Conservation (phyloP, 2,113 vertebrate genomes). For the Psilopogon haemacephalus region DNA sequence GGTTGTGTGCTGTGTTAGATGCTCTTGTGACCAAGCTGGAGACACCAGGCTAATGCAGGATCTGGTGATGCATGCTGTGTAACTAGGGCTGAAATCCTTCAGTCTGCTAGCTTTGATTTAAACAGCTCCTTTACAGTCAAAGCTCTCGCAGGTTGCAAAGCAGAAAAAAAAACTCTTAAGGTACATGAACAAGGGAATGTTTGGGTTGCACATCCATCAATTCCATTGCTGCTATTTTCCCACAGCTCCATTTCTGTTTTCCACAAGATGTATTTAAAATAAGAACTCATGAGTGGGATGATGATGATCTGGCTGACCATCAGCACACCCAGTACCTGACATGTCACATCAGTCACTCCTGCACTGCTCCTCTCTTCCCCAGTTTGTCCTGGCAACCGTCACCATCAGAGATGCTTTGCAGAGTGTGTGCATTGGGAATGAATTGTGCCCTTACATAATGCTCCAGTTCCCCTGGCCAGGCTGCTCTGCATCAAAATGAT, state of each 20-base stretch:
- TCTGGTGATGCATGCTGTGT: background rate
- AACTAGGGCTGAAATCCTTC: background rate
- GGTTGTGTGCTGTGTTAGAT: background rate
- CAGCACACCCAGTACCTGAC: background rate
- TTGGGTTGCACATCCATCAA: background rate
- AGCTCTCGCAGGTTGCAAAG: background rate
- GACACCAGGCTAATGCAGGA: background rate
- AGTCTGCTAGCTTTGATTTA: background rate
- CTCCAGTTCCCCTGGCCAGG: background rate
- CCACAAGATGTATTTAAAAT: background rate
- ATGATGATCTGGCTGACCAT: background rate
- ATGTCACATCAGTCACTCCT: background rate
- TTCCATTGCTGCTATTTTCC: background rate
- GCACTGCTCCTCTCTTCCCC: background rate
- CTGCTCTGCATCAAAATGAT: background rate
- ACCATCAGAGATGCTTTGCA: background rate
- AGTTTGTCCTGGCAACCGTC: background rate
- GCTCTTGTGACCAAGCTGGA: background rate
- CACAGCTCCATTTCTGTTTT: background rate
- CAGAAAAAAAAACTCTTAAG: background rate
- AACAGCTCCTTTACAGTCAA: background rate
- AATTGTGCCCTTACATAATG: background rate
- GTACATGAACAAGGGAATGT: fast-evolving
- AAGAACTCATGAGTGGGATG: background rate
- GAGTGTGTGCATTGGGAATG: background rate